A percentile compares a stretch with the other conserved stretches of the same genome.
phyloP scores from a whole-genome alignment of 2,113 vertebrate genomes.

The Eurystomus gularis region DNA sequence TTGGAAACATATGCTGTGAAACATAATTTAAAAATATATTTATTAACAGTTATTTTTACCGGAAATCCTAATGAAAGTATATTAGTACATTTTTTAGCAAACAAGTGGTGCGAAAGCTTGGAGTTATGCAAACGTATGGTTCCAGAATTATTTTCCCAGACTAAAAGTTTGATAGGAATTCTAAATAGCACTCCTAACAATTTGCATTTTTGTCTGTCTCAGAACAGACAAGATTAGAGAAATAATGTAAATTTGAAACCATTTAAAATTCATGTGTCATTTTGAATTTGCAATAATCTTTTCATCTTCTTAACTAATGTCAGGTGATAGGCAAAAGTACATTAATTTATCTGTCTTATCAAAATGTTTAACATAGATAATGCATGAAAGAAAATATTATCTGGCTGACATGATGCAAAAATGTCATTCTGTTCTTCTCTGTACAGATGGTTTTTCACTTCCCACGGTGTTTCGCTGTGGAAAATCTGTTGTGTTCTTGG shows the following conservation, averaged over 20 bases:
- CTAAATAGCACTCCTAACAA: background rate
- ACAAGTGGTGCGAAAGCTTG: background rate
- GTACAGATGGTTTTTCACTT: constrained; percentile 67
- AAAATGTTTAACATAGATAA: constrained; percentile 57
- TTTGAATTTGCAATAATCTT: constrained; percentile 33
- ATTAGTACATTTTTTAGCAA: background rate
- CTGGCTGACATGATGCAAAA: constrained; percentile 37
- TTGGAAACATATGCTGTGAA: constrained; percentile 20
- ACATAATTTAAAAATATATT: background rate
- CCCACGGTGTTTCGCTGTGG: constrained; percentile 50
- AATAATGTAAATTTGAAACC: background rate
- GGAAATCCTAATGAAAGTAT: background rate
- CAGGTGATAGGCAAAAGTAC: constrained; percentile 46
- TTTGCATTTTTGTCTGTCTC: background rate
- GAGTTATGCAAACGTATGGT: background rate
- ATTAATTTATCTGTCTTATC: constrained; percentile 51
- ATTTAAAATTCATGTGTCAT: constrained; percentile 19
- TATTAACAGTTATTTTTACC: constrained; percentile 30
- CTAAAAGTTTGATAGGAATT: background rate
- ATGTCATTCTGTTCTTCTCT: constrained; percentile 39
- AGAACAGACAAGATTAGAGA: background rate
- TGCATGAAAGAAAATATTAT: constrained; percentile 51
- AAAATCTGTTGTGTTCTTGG: constrained; percentile 62
- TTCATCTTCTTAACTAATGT: constrained; percentile 28
- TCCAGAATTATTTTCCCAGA: background rate